These are phyloP conservation scores for Steinernema feltiae DNA, from an alignment of 1,140 invertebrate genomes.

Conservation along the genomic window DNA sequence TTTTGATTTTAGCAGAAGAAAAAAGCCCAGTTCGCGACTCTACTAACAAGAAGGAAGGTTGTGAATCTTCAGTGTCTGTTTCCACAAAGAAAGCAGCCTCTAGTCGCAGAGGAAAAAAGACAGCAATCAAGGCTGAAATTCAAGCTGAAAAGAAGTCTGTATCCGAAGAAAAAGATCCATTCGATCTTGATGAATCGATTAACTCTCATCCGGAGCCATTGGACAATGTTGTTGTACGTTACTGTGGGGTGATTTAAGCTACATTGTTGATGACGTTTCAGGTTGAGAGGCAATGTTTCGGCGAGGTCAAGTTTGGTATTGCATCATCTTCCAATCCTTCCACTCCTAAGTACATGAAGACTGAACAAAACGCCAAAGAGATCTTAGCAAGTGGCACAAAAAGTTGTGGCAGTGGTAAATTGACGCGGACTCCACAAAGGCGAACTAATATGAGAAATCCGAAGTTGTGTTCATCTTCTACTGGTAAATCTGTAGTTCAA, in stretches of 20 bases:
- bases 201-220: conserved; percentile 52
- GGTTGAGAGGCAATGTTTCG: conserved; percentile 30
- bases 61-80: too few relatives aligned
- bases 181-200: conserved; percentile 39
- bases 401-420: too few relatives aligned
- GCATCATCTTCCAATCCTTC: neutral
- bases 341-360: conserved; percentile 16
- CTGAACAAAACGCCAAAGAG: conserved; percentile 26
- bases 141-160: conserved; percentile 25
- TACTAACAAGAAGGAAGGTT: too few relatives aligned
- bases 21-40: too few relatives aligned
- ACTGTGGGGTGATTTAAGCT: neutral
- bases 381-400: neutral
- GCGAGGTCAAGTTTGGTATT: conserved; percentile 15
- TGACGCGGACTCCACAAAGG: too few relatives aligned
- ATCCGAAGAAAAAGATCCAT: conserved; percentile 43
- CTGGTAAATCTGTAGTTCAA: too few relatives aligned
- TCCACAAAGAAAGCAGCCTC: too few relatives aligned
- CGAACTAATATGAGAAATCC: too few relatives aligned
- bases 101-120: too few relatives aligned
- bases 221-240: conserved; percentile 38
- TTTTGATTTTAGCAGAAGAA: too few relatives aligned
- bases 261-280: conserved; percentile 16
- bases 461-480: too few relatives aligned
- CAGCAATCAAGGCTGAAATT: neutral